A percentile compares a stretch with the other conserved stretches of the same genome.
Conservation (phyloP, 2,797 vertebrate genomes). For the Prunella strophiata region DNA sequence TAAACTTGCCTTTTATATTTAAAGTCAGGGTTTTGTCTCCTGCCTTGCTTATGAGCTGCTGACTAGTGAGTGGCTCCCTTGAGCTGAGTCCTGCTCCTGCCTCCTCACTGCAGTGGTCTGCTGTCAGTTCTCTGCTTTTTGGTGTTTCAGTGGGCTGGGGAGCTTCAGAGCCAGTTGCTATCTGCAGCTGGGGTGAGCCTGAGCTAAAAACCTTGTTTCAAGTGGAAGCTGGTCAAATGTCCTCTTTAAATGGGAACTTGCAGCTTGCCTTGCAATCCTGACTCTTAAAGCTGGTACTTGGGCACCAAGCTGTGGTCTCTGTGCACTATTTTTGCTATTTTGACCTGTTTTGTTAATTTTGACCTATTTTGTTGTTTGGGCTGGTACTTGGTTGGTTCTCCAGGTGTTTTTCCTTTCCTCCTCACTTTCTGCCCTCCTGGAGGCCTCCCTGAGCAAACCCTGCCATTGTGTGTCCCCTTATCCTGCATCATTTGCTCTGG, state of each 20-base stretch:
- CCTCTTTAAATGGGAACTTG: background rate
- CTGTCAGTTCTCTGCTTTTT: background rate
- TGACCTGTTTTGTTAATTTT: background rate
- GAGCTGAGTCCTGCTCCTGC: background rate
- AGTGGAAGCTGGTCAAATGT: background rate
- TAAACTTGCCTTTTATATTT: background rate
- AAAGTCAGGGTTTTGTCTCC: background rate
- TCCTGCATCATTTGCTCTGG: background rate
- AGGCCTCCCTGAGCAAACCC: background rate
- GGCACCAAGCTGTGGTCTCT: background rate
- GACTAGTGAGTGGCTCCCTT: background rate
- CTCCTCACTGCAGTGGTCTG: background rate
- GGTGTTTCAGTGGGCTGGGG: background rate
- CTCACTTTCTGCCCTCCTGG: background rate
- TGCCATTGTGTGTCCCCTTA: background rate
- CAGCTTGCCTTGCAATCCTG: background rate
- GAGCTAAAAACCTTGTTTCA: background rate
- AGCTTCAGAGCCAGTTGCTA: background rate
- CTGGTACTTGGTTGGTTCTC: background rate
- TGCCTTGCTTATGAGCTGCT: background rate
- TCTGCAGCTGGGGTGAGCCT: background rate
- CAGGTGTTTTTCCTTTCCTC: background rate
- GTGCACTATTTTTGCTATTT: accelerated
- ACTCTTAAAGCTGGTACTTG: background rate
- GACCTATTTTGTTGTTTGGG: background rate